phyloP scores from a whole-genome alignment of 1,140 invertebrate genomes.

The Atta colombica region DNA sequence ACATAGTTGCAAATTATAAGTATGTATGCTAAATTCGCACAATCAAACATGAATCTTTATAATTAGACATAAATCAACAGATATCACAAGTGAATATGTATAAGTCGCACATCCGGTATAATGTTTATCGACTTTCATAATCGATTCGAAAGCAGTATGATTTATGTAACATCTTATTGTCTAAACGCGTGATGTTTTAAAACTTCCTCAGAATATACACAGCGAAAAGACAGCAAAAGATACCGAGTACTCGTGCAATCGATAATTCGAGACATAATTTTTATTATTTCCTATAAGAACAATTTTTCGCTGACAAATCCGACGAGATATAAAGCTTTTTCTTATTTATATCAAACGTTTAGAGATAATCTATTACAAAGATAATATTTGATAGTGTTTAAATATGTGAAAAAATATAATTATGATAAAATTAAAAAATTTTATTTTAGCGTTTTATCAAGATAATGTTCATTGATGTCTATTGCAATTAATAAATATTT shows the following conservation, averaged over 20 bases:
- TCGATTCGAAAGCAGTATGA: conserved; percentile 6
- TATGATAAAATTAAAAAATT: not conserved
- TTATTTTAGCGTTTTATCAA: not conserved
- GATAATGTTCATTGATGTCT: not conserved
- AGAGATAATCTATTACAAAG: not conserved
- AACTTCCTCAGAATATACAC: conserved; percentile 35
- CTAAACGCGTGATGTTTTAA: not conserved
- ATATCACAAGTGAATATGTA: not conserved
- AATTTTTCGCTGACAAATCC: not conserved
- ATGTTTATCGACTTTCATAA: conserved; percentile 10
- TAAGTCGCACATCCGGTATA: conserved; percentile 1
- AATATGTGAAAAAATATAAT: not conserved
- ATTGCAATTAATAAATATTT: not conserved
- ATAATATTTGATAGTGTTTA: not conserved
- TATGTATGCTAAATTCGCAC: not conserved
- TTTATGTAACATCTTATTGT: conserved; percentile 55
- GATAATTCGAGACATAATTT: conserved; percentile 11
- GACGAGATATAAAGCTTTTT: not conserved
- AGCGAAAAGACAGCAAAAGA: not conserved
- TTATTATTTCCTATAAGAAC: not conserved
- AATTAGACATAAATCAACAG: conserved; percentile 21
- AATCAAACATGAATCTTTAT: not conserved
- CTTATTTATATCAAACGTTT: not conserved
- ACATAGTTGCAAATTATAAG: not conserved
- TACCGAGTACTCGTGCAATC: not conserved